Base-by-base conservation (phyloP, 2,888 invertebrate genomes). In the Drosophila colorata region DNA sequence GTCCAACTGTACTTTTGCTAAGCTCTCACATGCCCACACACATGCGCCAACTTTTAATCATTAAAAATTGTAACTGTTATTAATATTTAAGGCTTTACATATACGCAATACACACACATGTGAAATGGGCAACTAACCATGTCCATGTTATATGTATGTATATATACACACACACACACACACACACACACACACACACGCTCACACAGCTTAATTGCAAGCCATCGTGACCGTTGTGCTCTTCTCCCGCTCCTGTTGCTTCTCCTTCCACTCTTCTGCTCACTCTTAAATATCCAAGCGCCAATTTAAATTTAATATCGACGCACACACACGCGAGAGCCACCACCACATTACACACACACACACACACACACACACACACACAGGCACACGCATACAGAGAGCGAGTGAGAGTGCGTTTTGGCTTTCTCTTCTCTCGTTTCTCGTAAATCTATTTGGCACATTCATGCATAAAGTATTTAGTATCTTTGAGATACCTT, bases 401-500 rank as follows among this genome's bases (percentile, higher is more conserved):
- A 46, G 69, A 51, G 44, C 9, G 33, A 11, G 33, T 13, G 31
- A 6, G 5, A 25, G 46, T 37, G 51, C 28, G 23, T 38, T 38
- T 38, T 25, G 46, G 35, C 59, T 59, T 44, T 46, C 59, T 55
- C 38, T 61, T 66, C 74, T 59, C 58, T 64, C 53, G 74, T 66
- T 74, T 78, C 71, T 83, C 87, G 87, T 90, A 87, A 90, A 90
- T 88, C 89, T 87, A 90, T 87, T 90, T 89, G 90, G 89, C 89
- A 87, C 90, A 87, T 87, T 87, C 86, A 84, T 90, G 86, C 86
- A 87, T 87, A 87, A 88, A 88, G 90, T 88, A 89, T 86, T 86
- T 86, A 86, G 85, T 89, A 89, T 89, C 85, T 89, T 89, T 88
- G 80, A 89, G 89, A 86, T 86, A 86, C 85, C 88, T 89, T 88